A percentile compares a stretch with the other conserved stretches of the same genome.
phyloP scores from a whole-genome alignment of 2,113 vertebrate species.

The Gallinago jamesoni region DNA sequence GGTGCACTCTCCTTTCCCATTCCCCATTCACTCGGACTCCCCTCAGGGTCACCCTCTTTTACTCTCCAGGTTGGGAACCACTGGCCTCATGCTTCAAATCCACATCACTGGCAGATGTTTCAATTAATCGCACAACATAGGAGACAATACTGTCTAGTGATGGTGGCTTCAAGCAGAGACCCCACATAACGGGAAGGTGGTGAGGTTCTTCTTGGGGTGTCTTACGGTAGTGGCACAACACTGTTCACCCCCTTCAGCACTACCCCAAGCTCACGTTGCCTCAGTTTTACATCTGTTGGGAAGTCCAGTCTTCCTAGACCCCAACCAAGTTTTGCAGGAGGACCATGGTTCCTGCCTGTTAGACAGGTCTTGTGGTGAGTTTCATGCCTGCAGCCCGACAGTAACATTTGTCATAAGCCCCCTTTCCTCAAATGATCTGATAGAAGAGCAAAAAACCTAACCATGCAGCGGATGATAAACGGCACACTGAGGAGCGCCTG shows the following conservation, averaged over 20 bases:
- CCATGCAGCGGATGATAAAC: conserved; percentile 36
- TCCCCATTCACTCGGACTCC: not conserved
- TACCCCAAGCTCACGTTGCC: not conserved
- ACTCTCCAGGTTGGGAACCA: not conserved
- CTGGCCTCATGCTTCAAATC: not conserved
- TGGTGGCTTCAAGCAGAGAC: not conserved
- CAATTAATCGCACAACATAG: not conserved
- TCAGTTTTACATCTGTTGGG: not conserved
- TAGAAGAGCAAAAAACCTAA: conserved; percentile 13
- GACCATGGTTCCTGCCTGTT: not conserved
- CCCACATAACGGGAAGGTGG: not conserved
- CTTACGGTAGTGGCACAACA: not conserved
- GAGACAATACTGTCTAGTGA: not conserved
- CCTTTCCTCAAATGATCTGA: not conserved
- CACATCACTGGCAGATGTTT: not conserved
- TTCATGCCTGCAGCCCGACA: not conserved
- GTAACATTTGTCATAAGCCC: not conserved
- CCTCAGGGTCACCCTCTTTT: not conserved
- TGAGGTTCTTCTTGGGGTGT: not conserved
- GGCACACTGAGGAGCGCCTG: not conserved
- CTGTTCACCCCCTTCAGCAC: not conserved
- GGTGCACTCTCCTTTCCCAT: not conserved
- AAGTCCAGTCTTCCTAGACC: not conserved
- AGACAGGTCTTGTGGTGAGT: not conserved
- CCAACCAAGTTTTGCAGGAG: not conserved